Conservation (phyloP, 2,797 vertebrate species). For the Astyanax mexicanus region DNA sequence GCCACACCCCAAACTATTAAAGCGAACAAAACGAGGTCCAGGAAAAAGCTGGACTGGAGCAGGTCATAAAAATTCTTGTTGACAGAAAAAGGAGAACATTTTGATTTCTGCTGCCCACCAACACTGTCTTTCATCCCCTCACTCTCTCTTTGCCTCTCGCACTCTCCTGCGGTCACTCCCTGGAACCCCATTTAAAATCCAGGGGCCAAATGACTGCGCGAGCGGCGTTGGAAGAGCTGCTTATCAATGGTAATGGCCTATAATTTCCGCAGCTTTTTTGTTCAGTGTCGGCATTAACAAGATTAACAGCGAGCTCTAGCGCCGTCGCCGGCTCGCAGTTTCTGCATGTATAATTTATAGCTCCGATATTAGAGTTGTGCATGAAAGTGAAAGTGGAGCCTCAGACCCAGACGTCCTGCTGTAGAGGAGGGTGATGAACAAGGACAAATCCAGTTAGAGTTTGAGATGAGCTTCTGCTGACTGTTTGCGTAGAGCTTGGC, state of each 20-base stretch:
- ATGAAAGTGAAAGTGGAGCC: conserved; percentile 28
- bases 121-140: not conserved
- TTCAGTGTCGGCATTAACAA: conserved; percentile 58
- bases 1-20: too few relatives aligned
- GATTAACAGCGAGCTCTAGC: conserved; percentile 60
- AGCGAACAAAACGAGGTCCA: too few relatives aligned
- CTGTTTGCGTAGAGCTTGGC: not conserved
- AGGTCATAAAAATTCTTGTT: too few relatives aligned
- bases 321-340: conserved; percentile 40
- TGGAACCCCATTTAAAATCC: conserved; percentile 49
- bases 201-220: conserved; percentile 32
- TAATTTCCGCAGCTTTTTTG: conserved; percentile 60
- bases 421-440: not conserved
- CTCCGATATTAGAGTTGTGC: conserved; percentile 47
- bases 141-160: conserved; percentile 11
- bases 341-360: conserved; percentile 52
- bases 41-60: too few relatives aligned
- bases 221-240: conserved; percentile 48
- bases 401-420: conserved; percentile 4
- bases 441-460: not conserved
- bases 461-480: not conserved
- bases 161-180: conserved; percentile 23
- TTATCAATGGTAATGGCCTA: conserved; percentile 59
- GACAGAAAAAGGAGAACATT: too few relatives aligned
- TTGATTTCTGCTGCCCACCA: too few relatives aligned